Evolutionary conservation across 2,797 vertebrate genomes (phyloP), one percentile per base, ranked within the genome.

Genomic region (Ctenopoma kingsleyae): DNA sequence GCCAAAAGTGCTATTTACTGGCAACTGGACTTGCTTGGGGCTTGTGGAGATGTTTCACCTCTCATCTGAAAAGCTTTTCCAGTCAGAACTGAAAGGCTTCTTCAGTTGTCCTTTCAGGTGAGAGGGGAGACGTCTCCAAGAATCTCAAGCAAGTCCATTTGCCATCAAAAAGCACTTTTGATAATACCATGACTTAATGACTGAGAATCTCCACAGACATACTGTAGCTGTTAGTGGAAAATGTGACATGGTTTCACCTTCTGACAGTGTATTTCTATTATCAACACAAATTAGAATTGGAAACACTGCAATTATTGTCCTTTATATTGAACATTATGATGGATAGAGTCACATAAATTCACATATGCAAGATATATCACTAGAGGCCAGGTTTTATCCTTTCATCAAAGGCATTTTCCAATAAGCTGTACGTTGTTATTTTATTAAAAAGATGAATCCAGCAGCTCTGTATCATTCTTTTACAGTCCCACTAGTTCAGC

Each of bases 391-490:
- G 70, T 44, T 52, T 22, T 40, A 12, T 36, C 9, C 22, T 67
- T 60, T 47, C 63, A 53, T 64, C 23, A 49, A 32, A 51, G 25
- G 32, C 19, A 27, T 50, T 64, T 41, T 54, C 20, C 20, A 58
- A 46, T 30, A 76, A 71, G 25, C 66, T 8, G 1, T 15, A 38
- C 22, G 47, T 60, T 74, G 41, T 55, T 74, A 50, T 66, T 73
- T 70, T 67, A 58, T 70, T 67, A 55, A 63, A n/a, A 78, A 60
- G 68, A 19, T 20, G 41, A 67, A 40, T 47, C 49, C 43, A 66
- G 35, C 56, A 50, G 44, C 59, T 76, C n/a, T 61, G 19, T 56
- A 30, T 52, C 67, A 57, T 61, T 25, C 25, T 54, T 56, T 73
- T 10, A 51, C 43, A 67, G 43, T 25, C 32, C 38, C 32, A 64